A percentile compares a stretch with the other conserved stretches of the same genome.
Conservation (phyloP, 2,888 invertebrate genomes). For the Agonum fuliginosum region DNA sequence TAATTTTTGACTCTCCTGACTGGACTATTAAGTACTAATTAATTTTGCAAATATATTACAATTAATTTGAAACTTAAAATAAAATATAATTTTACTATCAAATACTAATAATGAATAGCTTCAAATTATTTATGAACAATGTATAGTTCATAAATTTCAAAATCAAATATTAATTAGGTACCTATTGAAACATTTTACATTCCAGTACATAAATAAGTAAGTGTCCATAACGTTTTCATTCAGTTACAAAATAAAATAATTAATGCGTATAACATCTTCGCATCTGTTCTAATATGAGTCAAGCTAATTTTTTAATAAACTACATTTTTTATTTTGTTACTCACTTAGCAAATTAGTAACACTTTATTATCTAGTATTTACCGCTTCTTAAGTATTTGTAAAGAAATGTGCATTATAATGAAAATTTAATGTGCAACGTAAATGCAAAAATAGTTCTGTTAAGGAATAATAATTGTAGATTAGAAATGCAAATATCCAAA, state of each 20-base stretch:
- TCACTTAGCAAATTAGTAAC: constrained; percentile 7
- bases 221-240: constrained; percentile 10
- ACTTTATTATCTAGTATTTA: neutral
- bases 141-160: too few species aligned
- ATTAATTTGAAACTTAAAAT: too few species aligned
- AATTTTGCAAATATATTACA: too few species aligned
- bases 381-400: neutral
- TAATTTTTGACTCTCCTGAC: too few species aligned
- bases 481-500: neutral
- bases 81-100: too few species aligned
- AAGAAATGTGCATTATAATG: neutral
- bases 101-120: too few species aligned
- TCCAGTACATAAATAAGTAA: neutral
- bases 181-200: neutral
- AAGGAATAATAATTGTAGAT: neutral
- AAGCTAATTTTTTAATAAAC: neutral
- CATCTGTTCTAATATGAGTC: neutral
- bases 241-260: constrained; percentile 18
- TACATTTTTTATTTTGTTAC: neutral
- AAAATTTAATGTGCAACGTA: neutral
- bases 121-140: too few species aligned
- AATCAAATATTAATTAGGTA: too few species aligned
- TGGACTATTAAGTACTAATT: too few species aligned
- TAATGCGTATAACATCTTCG: neutral
- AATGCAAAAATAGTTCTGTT: neutral